phyloP scores from a whole-genome alignment of 2,113 vertebrate genomes.

The Cebidichthys violaceus region DNA sequence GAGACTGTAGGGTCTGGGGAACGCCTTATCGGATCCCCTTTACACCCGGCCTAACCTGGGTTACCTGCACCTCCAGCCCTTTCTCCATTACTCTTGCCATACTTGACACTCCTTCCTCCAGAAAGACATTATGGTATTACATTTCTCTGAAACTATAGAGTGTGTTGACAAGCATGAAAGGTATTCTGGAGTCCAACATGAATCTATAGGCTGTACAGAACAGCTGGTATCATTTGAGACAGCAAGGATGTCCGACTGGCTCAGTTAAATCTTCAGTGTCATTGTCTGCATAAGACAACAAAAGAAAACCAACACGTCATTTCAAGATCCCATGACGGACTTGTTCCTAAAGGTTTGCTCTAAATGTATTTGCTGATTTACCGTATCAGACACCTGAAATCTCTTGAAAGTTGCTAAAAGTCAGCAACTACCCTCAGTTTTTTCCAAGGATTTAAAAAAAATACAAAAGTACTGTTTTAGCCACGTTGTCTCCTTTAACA shows the following conservation, averaged over 20 bases:
- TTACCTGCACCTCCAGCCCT: slow-evolving; percentile 62
- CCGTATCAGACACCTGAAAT: slow-evolving; percentile 34
- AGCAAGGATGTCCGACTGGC: slow-evolving; percentile 31
- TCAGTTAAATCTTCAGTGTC: slow-evolving; percentile 30
- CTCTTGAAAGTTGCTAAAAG: slow-evolving; percentile 31
- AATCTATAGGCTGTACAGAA: slow-evolving; percentile 43
- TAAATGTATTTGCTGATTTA: slow-evolving; percentile 38
- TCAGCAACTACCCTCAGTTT: slow-evolving; percentile 29
- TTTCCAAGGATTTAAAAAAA: slow-evolving; percentile 25
- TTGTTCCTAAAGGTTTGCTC: slow-evolving; percentile 15
- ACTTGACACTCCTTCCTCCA: slow-evolving; percentile 70
- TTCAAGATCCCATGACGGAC: slow-evolving; percentile 8
- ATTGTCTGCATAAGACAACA: slow-evolving; percentile 45
- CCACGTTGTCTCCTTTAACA: slow-evolving; percentile 48
- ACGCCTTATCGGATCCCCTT: slow-evolving; percentile 76
- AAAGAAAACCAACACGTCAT: slow-evolving; percentile 23
- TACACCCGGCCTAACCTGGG: slow-evolving; percentile 54
- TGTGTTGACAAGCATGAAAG: slow-evolving; percentile 68
- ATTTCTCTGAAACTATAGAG: slow-evolving; percentile 75
- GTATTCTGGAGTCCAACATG: slow-evolving; percentile 45
- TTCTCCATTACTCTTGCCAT: slow-evolving; percentile 55
- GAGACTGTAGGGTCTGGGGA: slow-evolving; percentile 67
- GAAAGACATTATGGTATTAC: slow-evolving; percentile 73
- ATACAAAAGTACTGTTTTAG: slow-evolving; percentile 50
- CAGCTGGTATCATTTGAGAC: slow-evolving; percentile 63